These are phyloP conservation scores for Amiota communis DNA, from an alignment of 2,888 invertebrate species.

Conservation along the genomic window DNA sequence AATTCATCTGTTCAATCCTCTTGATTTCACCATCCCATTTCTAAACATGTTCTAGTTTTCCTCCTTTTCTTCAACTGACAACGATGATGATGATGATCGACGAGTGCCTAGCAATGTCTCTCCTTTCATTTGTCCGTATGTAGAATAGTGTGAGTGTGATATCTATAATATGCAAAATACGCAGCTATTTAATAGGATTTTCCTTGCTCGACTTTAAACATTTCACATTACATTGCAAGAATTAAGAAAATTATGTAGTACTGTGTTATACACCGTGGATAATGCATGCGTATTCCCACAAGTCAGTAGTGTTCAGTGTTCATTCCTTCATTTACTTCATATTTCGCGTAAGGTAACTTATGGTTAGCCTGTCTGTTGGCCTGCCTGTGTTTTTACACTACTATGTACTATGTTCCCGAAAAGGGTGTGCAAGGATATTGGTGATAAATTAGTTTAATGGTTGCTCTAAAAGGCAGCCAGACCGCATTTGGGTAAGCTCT, in stretches of 20 bases:
- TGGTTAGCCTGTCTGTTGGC: neutral
- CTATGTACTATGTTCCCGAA: conserved; percentile 6
- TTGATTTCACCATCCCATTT: conserved; percentile 14
- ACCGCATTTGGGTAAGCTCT: conserved; percentile 58
- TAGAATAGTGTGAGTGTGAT: too few relatives aligned
- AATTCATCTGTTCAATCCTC: neutral
- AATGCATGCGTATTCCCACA: conserved; percentile 13
- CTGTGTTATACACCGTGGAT: neutral
- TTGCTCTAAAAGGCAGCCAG: conserved; percentile 43
- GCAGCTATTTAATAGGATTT: conserved; percentile 28
- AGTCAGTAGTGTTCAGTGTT: neutral
- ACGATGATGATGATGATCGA: conserved; percentile 2
- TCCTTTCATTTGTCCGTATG: too few relatives aligned
- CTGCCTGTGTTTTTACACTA: conserved; percentile 48
- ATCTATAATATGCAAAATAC: conserved; percentile 4
- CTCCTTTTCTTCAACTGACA: neutral
- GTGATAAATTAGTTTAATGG: conserved; percentile 67
- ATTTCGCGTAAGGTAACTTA: neutral
- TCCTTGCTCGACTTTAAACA: conserved; percentile 6
- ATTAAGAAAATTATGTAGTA: neutral
- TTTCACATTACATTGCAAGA: neutral
- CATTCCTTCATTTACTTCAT: neutral
- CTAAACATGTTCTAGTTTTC: conserved; percentile 30
- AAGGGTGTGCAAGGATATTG: conserved; percentile 49
- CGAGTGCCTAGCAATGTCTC: conserved; percentile 8